phyloP scores from a whole-genome alignment of 2,113 vertebrate species.

The Seriola aureovittata region DNA sequence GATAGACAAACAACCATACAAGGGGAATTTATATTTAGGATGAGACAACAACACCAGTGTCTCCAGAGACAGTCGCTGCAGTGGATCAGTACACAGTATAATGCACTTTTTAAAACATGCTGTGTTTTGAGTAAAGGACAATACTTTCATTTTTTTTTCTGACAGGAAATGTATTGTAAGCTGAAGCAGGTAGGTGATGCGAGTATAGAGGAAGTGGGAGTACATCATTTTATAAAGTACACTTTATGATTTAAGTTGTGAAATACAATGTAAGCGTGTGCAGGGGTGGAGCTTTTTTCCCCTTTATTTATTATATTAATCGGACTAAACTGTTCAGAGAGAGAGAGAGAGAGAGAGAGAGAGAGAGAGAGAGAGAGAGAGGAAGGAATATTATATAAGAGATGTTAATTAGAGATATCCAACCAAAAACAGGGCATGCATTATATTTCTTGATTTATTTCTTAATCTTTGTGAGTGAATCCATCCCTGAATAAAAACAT shows the following conservation, averaged over 20 bases:
- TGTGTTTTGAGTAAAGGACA: conserved; percentile 6
- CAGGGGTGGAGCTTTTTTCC: background rate
- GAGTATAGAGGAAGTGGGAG: background rate
- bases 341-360: too few relatives aligned
- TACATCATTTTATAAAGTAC: background rate
- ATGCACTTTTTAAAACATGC: background rate
- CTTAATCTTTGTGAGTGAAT: background rate
- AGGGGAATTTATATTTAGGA: conserved; percentile 3
- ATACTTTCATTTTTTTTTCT: background rate
- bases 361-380: too few relatives aligned
- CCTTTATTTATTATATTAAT: background rate
- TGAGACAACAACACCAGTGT: conserved; percentile 10
- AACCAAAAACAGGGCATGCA: background rate
- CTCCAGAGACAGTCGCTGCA: background rate
- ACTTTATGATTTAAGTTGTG: background rate
- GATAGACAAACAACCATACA: background rate
- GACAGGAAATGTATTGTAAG: background rate
- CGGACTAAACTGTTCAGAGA: too few relatives aligned
- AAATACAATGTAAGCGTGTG: background rate
- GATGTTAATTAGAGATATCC: background rate
- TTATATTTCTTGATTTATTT: background rate
- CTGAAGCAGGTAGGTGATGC: background rate
- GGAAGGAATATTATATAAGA: background rate
- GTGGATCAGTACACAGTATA: background rate
- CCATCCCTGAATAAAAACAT: background rate